Conservation (phyloP, 2,888 invertebrate genomes). For the Prionchulus punctatus region DNA sequence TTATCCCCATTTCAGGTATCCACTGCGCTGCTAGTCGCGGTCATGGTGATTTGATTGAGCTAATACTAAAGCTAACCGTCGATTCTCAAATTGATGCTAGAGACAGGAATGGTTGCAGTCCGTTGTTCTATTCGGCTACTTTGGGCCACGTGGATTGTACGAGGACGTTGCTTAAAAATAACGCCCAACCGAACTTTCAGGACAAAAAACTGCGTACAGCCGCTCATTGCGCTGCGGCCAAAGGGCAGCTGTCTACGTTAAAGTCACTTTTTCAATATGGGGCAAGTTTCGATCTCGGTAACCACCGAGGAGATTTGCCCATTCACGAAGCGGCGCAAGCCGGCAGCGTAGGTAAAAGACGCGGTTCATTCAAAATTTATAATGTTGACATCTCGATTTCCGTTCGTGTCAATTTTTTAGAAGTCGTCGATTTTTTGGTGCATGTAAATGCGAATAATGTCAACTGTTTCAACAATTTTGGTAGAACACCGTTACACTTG, state of each 20-base stretch:
- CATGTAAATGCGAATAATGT: constrained; percentile 61
- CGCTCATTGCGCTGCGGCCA: constrained; percentile 27
- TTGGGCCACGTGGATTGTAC: constrained; percentile 87
- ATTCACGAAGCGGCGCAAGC: constrained; percentile 88
- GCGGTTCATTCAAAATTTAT: background rate
- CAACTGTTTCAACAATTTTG: constrained; percentile 73
- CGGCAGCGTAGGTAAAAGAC: constrained; percentile 49
- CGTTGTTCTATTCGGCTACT: constrained; percentile 88
- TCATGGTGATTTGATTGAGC: constrained; percentile 75
- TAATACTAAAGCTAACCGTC: constrained; percentile 62
- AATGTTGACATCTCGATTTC: background rate
- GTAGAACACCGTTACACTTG: constrained; percentile 76
- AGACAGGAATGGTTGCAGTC: constrained; percentile 85
- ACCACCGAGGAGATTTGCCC: constrained; percentile 81
- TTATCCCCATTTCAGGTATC: constrained; percentile 44
- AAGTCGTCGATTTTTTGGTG: constrained; percentile 70
- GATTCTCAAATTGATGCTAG: constrained; percentile 63
- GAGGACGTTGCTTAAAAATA: constrained; percentile 64
- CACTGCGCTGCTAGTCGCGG: constrained; percentile 95
- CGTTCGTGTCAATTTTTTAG: constrained; percentile 30
- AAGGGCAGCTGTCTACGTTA: constrained; percentile 65
- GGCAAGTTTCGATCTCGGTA: constrained; percentile 76
- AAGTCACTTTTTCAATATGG: constrained; percentile 56
- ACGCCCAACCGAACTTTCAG: constrained; percentile 59
- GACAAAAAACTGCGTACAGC: constrained; percentile 24